Evolutionary conservation across 2,888 invertebrate species (phyloP).

Genomic region (Lacanobia wlatinum): DNA sequence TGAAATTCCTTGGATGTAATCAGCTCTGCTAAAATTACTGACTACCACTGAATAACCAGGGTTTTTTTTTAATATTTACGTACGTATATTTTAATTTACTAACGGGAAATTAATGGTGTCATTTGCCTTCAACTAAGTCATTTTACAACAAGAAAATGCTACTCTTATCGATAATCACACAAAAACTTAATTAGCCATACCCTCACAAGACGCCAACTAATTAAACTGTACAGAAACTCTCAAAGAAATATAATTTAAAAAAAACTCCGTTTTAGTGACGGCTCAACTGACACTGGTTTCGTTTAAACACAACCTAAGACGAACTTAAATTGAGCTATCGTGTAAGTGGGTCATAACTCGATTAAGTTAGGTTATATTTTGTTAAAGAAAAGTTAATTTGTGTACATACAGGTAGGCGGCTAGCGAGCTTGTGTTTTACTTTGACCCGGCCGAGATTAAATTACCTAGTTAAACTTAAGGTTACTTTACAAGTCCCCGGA

Average conservation of each 20-base stretch:
- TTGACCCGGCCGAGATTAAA: slow-evolving; percentile 37
- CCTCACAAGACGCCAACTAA: slow-evolving; percentile 18
- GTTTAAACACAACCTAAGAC: rapidly evolving
- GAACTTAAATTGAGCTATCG: background rate
- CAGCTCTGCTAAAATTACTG: too few relatives aligned
- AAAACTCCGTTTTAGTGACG: slow-evolving; percentile 15
- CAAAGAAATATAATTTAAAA: slow-evolving; percentile 22
- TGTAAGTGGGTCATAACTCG: slow-evolving; percentile 20
- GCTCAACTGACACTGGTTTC: slow-evolving; percentile 4
- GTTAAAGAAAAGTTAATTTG: slow-evolving; percentile 42
- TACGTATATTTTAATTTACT: too few relatives aligned
- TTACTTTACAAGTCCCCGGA: slow-evolving; percentile 3
- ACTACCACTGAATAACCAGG: too few relatives aligned
- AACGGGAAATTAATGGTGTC: too few relatives aligned
- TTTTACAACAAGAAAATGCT: background rate
- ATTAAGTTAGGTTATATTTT: slow-evolving; percentile 49
- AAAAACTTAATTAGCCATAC: background rate
- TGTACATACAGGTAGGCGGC: slow-evolving; percentile 3
- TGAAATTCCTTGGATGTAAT: too few relatives aligned
- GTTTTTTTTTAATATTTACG: too few relatives aligned
- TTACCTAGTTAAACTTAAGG: slow-evolving; percentile 13
- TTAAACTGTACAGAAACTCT: slow-evolving; percentile 15
- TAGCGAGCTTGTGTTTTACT: slow-evolving; percentile 34
- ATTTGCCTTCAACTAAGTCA: too few relatives aligned
- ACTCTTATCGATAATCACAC: background rate